phyloP scores from a whole-genome alignment of 2,888 invertebrate genomes.

The Sarcophaga caerulescens region DNA sequence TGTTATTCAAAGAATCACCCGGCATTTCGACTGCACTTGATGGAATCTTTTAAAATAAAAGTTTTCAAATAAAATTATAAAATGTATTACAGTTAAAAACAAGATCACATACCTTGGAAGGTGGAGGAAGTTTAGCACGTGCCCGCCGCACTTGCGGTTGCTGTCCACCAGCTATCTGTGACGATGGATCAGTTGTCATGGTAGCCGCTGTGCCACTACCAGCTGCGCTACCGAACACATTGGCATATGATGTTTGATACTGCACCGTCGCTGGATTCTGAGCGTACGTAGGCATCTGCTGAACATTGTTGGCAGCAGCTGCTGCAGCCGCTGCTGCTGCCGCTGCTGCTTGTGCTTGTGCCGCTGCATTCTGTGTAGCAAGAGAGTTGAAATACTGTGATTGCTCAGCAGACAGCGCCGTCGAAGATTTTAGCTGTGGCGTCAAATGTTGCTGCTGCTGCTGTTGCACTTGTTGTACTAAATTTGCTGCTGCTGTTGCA shows the following conservation, averaged over 20 bases:
- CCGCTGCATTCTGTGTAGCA: slow-evolving; percentile 77
- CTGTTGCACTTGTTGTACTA: slow-evolving; percentile 79
- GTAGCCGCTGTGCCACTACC: slow-evolving; percentile 69
- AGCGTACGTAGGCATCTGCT: slow-evolving; percentile 69
- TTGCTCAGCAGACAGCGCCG: slow-evolving; percentile 84
- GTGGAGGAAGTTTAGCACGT: slow-evolving; percentile 90
- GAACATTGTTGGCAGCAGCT: slow-evolving; percentile 69
- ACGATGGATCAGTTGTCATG: slow-evolving; percentile 72
- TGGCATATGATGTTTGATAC: slow-evolving; percentile 79
- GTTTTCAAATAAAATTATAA: slow-evolving; percentile 23
- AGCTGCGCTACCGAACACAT: slow-evolving; percentile 77
- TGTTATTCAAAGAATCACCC: slow-evolving; percentile 88
- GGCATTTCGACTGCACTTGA: slow-evolving; percentile 98
- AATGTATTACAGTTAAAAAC: slow-evolving; percentile 78
- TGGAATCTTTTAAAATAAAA: slow-evolving; percentile 87
- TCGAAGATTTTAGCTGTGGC: slow-evolving; percentile 83
- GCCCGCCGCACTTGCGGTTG: slow-evolving; percentile 82
- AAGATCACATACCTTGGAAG: slow-evolving; percentile 86
- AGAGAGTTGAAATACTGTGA: slow-evolving; percentile 84
- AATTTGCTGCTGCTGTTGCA: slow-evolving; percentile 76
- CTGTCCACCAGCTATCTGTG: slow-evolving; percentile 72
- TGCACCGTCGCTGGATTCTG: slow-evolving; percentile 74
- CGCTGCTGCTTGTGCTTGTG: slow-evolving; percentile 60
- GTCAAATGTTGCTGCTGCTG: slow-evolving; percentile 76
- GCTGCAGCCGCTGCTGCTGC: slow-evolving; percentile 66